Evolutionary conservation across 2,113 vertebrate species (phyloP).

Genomic region (Paradoxurus hermaphroditus): DNA sequence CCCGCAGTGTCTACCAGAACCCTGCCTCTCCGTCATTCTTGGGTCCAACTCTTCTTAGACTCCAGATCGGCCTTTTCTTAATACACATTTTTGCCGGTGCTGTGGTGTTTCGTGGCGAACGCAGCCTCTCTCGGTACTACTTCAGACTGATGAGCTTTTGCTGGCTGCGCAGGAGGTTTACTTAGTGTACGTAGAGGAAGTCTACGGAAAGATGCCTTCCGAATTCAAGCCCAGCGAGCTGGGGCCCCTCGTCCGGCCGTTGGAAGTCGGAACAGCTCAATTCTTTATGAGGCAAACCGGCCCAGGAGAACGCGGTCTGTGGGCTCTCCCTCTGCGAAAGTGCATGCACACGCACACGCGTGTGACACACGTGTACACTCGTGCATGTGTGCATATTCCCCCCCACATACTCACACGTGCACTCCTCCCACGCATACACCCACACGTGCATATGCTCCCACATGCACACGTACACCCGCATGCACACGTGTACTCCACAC

Average conservation of each 20-base stretch:
- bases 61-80: background rate
- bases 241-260: background rate
- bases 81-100: accelerated
- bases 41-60: background rate
- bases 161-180: no score
- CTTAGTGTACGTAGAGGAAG: no score
- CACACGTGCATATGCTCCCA: no score
- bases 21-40: background rate
- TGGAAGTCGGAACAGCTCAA: no score
- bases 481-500: no score
- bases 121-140: no score
- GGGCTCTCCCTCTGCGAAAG: accelerated
- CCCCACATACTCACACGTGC: no score
- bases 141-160: no score
- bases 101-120: accelerated
- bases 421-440: no score
- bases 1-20: no score
- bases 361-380: accelerated
- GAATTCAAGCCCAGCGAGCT: background rate
- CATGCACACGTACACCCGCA: background rate
- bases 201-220: background rate
- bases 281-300: background rate
- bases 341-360: background rate
- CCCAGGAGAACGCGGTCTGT: background rate
- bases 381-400: no score